Percentiles rank a stretch among this genome's conserved stretches.
Evolutionary conservation across 2,797 vertebrate genomes (phyloP).

Genomic region (Graptemys geographica): DNA sequence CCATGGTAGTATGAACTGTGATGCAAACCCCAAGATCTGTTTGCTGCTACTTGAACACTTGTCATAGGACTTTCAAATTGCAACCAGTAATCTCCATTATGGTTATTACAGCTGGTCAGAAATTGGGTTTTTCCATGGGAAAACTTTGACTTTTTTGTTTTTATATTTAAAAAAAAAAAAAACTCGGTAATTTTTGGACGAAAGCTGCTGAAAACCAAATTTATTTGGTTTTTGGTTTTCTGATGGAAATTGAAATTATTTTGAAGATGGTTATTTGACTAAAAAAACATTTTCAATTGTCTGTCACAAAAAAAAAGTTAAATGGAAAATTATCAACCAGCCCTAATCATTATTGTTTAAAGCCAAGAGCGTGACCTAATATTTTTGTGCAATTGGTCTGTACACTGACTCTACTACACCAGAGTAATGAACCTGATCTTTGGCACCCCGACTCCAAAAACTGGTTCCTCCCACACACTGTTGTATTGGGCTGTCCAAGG

Average conservation of each 20-base stretch:
- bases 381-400: background rate
- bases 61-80: background rate
- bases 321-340: background rate
- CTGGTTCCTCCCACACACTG: background rate
- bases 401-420: background rate
- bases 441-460: background rate
- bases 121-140: background rate
- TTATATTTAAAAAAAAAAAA: background rate
- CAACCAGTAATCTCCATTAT: background rate
- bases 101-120: background rate
- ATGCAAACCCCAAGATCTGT: slow-evolving; percentile 26
- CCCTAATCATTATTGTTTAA: background rate
- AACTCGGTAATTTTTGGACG: background rate
- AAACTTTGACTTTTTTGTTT: background rate
- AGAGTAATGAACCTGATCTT: background rate
- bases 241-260: background rate
- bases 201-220: background rate
- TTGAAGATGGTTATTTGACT: background rate
- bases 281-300: background rate
- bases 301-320: background rate
- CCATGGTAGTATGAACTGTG: fast-evolving
- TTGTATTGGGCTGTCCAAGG: background rate
- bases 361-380: background rate
- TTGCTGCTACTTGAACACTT: slow-evolving; percentile 19
- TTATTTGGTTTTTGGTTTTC: background rate